These are phyloP conservation scores for Karalla daura DNA, from an alignment of 2,797 vertebrate species.

Conservation along the genomic window DNA sequence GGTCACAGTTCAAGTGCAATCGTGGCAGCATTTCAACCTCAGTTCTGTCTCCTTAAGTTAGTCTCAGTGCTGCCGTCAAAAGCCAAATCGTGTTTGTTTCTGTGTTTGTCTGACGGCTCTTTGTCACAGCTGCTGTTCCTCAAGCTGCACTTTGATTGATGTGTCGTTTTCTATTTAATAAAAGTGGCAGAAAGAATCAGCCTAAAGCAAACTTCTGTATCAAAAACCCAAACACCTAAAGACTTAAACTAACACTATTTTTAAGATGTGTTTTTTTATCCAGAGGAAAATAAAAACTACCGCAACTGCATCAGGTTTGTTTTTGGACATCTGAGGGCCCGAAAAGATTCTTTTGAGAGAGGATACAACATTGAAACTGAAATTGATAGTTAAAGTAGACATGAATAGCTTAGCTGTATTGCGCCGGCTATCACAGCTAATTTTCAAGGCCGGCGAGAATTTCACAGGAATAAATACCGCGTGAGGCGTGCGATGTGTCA, in stretches of 20 bases:
- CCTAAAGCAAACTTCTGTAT: not conserved
- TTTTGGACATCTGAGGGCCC: not conserved
- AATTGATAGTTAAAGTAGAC: not conserved
- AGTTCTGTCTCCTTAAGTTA: not conserved
- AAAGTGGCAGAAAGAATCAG: not conserved
- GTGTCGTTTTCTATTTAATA: not conserved
- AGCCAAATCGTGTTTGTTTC: not conserved
- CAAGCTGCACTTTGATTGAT: not conserved
- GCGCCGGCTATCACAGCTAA: not conserved
- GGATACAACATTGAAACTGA: not conserved
- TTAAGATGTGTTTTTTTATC: not conserved
- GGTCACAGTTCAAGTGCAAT: conserved; percentile 3
- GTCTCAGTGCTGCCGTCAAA: not conserved
- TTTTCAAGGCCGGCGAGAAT: conserved; percentile 22
- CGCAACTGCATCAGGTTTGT: no score
- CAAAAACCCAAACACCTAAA: not conserved
- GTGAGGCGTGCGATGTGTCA: conserved; percentile 9
- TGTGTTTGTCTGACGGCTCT: not conserved
- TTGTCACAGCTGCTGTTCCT: not conserved
- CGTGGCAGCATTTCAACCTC: not conserved
- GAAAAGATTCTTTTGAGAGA: not conserved
- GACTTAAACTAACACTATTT: not conserved
- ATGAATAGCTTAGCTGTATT: not conserved
- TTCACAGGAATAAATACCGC: conserved; percentile 23
- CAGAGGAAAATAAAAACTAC: not conserved